Percentiles rank a stretch among this genome's conserved stretches.
phyloP scores from a whole-genome alignment of 2,888 invertebrate species.

The Protodeltote pygarga region DNA sequence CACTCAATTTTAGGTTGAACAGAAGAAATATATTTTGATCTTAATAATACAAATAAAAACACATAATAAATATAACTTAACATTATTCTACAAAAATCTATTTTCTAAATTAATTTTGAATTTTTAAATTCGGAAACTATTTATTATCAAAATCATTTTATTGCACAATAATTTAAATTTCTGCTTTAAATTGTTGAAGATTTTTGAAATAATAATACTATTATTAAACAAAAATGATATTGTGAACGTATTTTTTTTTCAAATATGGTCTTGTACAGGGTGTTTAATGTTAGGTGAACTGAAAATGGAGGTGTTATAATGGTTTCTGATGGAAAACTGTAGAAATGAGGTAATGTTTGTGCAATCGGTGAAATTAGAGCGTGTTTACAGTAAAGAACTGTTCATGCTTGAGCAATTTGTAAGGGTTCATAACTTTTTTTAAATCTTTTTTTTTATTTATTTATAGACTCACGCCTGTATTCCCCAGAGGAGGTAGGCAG shows the following conservation, averaged over 20 bases:
- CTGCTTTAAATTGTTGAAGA: background rate
- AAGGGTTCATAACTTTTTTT: no score
- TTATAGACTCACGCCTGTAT: no score
- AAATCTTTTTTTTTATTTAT: no score
- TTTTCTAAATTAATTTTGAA: background rate
- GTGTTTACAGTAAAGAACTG: slow-evolving; percentile 35
- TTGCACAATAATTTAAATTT: background rate
- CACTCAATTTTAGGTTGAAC: slow-evolving; percentile 67
- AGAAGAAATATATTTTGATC: slow-evolving; percentile 22
- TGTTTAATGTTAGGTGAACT: slow-evolving; percentile 2
- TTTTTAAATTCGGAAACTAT: slow-evolving; percentile 13
- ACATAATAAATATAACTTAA: slow-evolving; percentile 8
- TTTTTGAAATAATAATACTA: no score
- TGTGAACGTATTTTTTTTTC: no score
- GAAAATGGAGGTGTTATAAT: slow-evolving; percentile 2
- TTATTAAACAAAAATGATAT: background rate
- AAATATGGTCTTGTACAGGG: no score
- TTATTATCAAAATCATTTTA: slow-evolving; percentile 12
- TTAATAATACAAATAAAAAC: slow-evolving; percentile 27
- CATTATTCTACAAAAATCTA: slow-evolving; percentile 11
- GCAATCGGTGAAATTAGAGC: slow-evolving; percentile 16
- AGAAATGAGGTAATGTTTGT: background rate
- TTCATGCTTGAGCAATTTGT: slow-evolving; percentile 5
- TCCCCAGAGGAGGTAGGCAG: no score
- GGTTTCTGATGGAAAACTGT: slow-evolving; percentile 15